These are phyloP conservation scores for Rhogogaster chlorosoma DNA, from an alignment of 2,888 invertebrate genomes.

Conservation along the genomic window DNA sequence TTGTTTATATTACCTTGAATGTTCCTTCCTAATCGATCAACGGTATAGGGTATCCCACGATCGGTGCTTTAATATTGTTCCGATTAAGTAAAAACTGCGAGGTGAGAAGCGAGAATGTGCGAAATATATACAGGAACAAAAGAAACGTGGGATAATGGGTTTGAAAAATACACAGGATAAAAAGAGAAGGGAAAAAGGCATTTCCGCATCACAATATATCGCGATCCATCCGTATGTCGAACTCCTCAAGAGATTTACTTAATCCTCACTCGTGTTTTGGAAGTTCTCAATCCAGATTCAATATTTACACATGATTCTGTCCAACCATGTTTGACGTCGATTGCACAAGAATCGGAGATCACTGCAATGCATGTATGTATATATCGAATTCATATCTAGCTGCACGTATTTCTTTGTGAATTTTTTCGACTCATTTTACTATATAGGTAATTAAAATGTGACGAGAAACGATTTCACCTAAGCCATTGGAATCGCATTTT, in stretches of 20 bases:
- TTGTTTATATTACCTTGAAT: conserved; percentile 39
- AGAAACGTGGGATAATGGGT: background rate
- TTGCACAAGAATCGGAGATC: background rate
- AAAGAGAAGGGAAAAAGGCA: background rate
- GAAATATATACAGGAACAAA: background rate
- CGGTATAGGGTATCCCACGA: background rate
- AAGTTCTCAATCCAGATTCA: background rate
- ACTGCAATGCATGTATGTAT: background rate
- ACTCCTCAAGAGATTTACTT: background rate
- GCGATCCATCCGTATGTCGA: background rate
- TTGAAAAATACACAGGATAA: background rate
- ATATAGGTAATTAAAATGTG: conserved; percentile 9
- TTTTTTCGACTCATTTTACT: background rate
- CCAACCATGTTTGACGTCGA: background rate
- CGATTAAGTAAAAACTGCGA: conserved; percentile 10
- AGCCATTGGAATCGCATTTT: conserved; percentile 15
- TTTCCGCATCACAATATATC: background rate
- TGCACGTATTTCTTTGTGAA: background rate
- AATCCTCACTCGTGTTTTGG: background rate
- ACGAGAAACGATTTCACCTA: conserved; percentile 33
- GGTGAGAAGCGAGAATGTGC: background rate
- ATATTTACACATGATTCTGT: background rate
- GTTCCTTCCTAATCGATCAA: background rate
- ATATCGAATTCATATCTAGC: background rate
- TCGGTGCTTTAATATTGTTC: background rate